Evolutionary conservation across 2,113 vertebrate genomes (phyloP), one percentile per base, ranked within the genome.

Genomic region (Hemibagrus wyckioides): DNA sequence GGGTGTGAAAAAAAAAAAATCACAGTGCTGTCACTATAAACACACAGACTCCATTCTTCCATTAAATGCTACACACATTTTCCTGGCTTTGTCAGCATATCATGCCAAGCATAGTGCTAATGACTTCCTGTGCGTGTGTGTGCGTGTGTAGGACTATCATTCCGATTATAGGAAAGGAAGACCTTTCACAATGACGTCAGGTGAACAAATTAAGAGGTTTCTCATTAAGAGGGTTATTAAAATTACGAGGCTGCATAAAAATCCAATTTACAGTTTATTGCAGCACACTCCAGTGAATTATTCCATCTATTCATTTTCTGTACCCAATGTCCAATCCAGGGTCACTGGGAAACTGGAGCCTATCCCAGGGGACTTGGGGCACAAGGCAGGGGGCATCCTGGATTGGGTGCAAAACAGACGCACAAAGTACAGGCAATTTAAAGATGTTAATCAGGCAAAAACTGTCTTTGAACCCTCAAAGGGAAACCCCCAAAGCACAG

Each of bases 81-180:
- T 65, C 81, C 69, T 54, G 56, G 33, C 57, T 52, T 9, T 28
- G 80, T 79, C 88, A 88, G 44, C 50, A 85, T 25, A 80, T 65
- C 63, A 87, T 84, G 67, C 86, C 86, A 75, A 30, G 39, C 84
- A 89, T 36, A 48, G 73, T 76, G 73, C 73, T 76, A 48, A 76
- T n/a, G 73, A 50, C 73, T 50, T 79, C 61, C 21, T 67, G 44
- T n/a, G 44, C 65, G 71, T 25, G 23, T 73, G 69, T 73, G 21
- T 48, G 39, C 13, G 21, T 63, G 61, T n/a, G 9, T 63, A 19
- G 8, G 33, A 23, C 21, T 71, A 71, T 71, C 33, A 71, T 39
- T 9, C 67, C 21, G 33, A 71, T 67, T 7, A 67, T 39, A 3
- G 17, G 17, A 9, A 9, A 39, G 33, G 39, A 71, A 71, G 33